Conservation (phyloP, 2,888 invertebrate species). For the Pedicia rivosa region DNA sequence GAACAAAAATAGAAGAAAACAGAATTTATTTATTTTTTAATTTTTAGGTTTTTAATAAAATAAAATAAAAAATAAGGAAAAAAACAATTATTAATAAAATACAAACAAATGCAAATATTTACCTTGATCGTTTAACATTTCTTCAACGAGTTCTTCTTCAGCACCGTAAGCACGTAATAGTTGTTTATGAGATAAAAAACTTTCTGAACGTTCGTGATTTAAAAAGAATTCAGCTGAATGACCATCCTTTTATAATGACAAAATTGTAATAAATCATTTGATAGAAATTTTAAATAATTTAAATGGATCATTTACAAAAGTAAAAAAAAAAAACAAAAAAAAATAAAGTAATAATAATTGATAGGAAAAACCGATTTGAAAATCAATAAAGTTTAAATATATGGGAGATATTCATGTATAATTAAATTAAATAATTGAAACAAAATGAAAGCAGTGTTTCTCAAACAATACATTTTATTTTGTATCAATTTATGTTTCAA, state of each 20-base stretch:
- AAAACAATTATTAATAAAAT: not conserved
- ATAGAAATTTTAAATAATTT: no score
- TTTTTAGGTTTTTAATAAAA: not conserved
- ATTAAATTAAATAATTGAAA: no score
- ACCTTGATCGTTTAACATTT: constrained; percentile 69
- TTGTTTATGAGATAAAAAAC: constrained; percentile 49
- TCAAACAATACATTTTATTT: no score
- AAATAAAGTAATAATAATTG: not conserved
- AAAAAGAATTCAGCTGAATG: constrained; percentile 66
- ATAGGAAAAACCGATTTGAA: no score
- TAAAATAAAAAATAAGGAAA: not conserved
- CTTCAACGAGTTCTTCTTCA: constrained; percentile 43
- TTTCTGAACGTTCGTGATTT: constrained; percentile 36
- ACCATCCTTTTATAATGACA: constrained; percentile 49
- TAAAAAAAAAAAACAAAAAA: not conserved
- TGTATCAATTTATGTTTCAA: no score
- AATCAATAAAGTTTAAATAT: no score
- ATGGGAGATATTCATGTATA: no score
- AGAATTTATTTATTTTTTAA: not conserved
- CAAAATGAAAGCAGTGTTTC: no score
- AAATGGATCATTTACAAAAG: no score
- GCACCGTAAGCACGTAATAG: constrained; percentile 55
- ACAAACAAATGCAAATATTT: constrained; percentile 15
- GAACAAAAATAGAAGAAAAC: no score
- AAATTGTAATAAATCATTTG: constrained; percentile 4